These are phyloP conservation scores for Cephus cinctus DNA, from an alignment of 1,140 invertebrate genomes.

Conservation along the genomic window DNA sequence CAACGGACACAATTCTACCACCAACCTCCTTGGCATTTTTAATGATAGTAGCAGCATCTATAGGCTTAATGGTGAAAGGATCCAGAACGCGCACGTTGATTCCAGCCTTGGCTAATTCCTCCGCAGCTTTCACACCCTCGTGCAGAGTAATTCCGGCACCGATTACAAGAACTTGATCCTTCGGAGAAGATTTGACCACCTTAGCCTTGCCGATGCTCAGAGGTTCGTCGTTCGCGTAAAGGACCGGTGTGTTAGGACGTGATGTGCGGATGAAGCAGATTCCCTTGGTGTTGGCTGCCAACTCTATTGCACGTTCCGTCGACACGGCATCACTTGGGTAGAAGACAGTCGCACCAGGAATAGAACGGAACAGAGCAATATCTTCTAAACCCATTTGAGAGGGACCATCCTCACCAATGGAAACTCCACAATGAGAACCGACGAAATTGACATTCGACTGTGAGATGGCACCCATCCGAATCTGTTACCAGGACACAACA, in stretches of 20 bases:
- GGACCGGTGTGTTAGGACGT: constrained; percentile 81
- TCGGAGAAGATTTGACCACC: constrained; percentile 71
- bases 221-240: constrained; percentile 85
- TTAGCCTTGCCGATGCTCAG: constrained; percentile 82
- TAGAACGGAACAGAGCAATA: constrained; percentile 89
- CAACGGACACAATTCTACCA: constrained; percentile 87
- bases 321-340: constrained; percentile 97
- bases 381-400: constrained; percentile 99
- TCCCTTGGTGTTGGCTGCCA: constrained; percentile 94
- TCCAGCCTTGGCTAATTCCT: constrained; percentile 68
- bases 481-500: constrained; percentile 55
- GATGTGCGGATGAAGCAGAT: constrained; percentile 96
- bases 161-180: constrained; percentile 84
- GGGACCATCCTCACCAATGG: constrained; percentile 97
- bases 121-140: constrained; percentile 86
- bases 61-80: constrained; percentile 94
- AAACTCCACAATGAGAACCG: constrained; percentile 94
- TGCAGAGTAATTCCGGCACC: constrained; percentile 92
- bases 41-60: constrained; percentile 80
- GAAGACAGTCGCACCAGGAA: constrained; percentile 92
- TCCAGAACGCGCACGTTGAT: constrained; percentile 83
- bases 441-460: constrained; percentile 97
- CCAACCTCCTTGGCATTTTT: constrained; percentile 77
- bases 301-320: constrained; percentile 88
- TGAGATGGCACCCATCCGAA: constrained; percentile 98